Percentiles rank a stretch among this genome's conserved stretches.
Evolutionary conservation across 2,797 vertebrate species (phyloP).

Genomic region (Rhinatrema bivittatum): DNA sequence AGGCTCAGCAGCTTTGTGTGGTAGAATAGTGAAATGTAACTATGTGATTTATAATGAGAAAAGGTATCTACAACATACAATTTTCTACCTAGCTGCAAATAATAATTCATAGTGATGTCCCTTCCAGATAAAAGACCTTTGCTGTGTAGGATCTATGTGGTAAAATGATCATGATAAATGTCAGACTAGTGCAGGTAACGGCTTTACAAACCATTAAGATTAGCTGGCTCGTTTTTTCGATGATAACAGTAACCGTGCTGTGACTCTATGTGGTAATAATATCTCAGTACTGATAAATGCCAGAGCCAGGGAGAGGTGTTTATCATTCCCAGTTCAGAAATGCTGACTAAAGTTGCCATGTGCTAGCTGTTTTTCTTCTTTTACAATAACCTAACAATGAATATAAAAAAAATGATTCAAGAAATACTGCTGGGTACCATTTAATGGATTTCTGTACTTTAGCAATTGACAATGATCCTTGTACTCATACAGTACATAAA

Average conservation of each 20-base stretch:
- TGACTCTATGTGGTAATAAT: conserved; percentile 78
- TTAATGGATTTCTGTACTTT: conserved; percentile 6
- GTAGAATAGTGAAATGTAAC: conserved; percentile 83
- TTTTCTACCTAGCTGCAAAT: conserved; percentile 97
- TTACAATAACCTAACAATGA: conserved; percentile 40
- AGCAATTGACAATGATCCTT: neutral
- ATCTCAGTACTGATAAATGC: conserved; percentile 77
- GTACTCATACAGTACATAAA: no score
- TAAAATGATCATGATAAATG: conserved; percentile 96
- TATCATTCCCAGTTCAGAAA: conserved; percentile 65
- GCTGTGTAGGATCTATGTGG: conserved; percentile 71
- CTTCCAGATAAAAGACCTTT: conserved; percentile 92
- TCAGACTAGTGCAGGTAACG: conserved; percentile 90
- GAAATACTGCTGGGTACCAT: conserved; percentile 18
- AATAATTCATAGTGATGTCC: conserved; percentile 98
- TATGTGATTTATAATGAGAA: conserved; percentile 93
- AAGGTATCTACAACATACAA: conserved; percentile 96
- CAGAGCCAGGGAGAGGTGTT: conserved; percentile 63
- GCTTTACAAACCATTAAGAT: conserved; percentile 97
- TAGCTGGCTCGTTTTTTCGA: conserved; percentile 66
- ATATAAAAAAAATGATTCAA: conserved; percentile 20
- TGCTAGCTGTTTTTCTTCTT: conserved; percentile 55
- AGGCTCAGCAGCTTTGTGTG: conserved; percentile 89
- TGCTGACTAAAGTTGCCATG: conserved; percentile 74
- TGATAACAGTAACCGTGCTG: conserved; percentile 77